Conservation (phyloP, 2,888 invertebrate species). For the Trachelus tabidus region DNA sequence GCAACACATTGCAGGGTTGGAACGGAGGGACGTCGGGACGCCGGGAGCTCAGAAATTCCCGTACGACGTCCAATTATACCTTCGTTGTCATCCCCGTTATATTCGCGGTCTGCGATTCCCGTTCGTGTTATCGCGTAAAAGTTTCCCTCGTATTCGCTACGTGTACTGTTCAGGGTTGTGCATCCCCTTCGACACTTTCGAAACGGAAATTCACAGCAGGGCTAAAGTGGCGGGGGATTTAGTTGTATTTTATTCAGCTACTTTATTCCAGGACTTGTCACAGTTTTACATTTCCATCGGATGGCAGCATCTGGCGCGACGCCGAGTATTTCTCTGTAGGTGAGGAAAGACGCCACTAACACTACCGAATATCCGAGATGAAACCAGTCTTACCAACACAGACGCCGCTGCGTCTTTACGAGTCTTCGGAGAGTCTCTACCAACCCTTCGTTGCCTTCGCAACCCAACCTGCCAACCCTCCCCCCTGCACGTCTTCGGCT, state of each 20-base stretch:
- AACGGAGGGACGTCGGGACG: background rate
- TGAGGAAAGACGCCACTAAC: background rate
- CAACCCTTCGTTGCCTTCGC: background rate
- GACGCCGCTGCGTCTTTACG: background rate
- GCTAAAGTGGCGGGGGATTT: conserved; percentile 44
- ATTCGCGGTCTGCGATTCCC: background rate
- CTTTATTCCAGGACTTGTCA: conserved; percentile 63
- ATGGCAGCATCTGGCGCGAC: conserved; percentile 38
- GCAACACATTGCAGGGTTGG: background rate
- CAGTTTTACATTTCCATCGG: conserved; percentile 62
- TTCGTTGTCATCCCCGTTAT: background rate
- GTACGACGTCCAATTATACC: background rate
- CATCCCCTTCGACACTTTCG: background rate
- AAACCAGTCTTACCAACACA: background rate
- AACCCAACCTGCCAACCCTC: background rate
- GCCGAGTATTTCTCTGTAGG: conserved; percentile 5
- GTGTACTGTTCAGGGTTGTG: background rate
- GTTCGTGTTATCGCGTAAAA: background rate
- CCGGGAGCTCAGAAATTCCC: background rate
- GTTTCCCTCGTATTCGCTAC: background rate
- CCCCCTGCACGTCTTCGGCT: background rate
- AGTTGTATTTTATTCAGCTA: conserved; percentile 63
- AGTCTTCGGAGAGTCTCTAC: background rate
- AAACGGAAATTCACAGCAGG: conserved; percentile 7
- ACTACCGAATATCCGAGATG: background rate